Base-by-base conservation (phyloP, 2,888 invertebrate genomes). In the Agriopis leucophaearia region DNA sequence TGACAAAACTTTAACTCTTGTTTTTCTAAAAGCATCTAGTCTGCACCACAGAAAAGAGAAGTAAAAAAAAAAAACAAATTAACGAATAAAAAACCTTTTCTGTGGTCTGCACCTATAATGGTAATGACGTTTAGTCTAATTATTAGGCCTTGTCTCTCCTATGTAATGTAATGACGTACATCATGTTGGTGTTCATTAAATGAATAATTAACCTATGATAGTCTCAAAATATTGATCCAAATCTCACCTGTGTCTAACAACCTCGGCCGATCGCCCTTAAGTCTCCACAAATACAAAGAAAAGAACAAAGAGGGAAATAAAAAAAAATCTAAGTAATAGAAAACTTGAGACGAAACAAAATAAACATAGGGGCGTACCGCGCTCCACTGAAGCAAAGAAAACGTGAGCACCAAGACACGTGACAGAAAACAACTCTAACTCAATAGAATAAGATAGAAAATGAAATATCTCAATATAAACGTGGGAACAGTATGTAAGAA, bases 261-360 rank as follows among this genome's bases (percentile, higher is more conserved):
- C 44, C 42, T 8, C 55, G 55, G 42, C 42, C 55, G 55, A 42
- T 44, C 54, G 16, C 54, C 5, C 54, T 47, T 15, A 48, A 44
- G 55, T 63, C 27, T 63, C 12, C 47, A 47, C 40, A 40, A 56
- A 56, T 50, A 59, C 40, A 51, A 10, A 48, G 51, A 64, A 58
- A 64, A 57, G 48, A 54, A 57, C 50, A 56, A 50, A 50, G 27
- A 58, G 47, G 12, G 55, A 40, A 56, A 54, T 62, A 65, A 15
- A 65, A 8, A 72, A 61, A 55, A 67, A 44, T 56, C 55, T 40
- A 61, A 64, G 63, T 63, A 66, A 63, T 67, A 56, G 64, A 68
- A 69, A 69, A 61, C 64, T 61, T 64, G 36, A 58, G 48, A 58
- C 12, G 10, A 59, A 60, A 60, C 51, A 68, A 64, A 60, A 69